Base-by-base conservation (phyloP, 2,888 invertebrate species). In the Drosophila percnosoma region DNA sequence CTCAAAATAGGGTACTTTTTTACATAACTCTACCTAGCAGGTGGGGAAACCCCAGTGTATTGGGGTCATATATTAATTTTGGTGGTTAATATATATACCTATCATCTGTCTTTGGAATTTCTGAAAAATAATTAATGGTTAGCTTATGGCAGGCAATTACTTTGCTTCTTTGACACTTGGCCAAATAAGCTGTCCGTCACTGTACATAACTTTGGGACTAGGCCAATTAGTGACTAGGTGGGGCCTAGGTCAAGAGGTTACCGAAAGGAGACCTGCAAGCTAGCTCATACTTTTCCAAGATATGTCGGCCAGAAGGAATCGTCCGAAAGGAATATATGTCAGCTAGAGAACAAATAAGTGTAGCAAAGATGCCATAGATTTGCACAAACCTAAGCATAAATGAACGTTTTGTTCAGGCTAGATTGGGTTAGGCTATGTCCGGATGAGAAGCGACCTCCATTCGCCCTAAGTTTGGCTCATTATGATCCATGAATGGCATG, bases 161-260 rank as follows among this genome's bases (percentile, higher is more conserved):
- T n/a, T n/a, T n/a, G n/a, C n/a, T n/a, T n/a, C n/a, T n/a, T n/a
- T n/a, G n/a, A n/a, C n/a, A n/a, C n/a, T n/a, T n/a, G n/a, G n/a
- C n/a, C n/a, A n/a, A n/a, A n/a, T n/a, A n/a, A n/a, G n/a, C n/a
- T n/a, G n/a, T n/a, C n/a, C n/a, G n/a, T n/a, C n/a, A n/a, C n/a
- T n/a, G n/a, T n/a, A n/a, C 62, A 55, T 57, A 21, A n/a, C n/a
- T 29, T 29, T 36, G 54, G 61, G 70, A 53, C 69, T 69, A 38
- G 68, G 69, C 53, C 70, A 69, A 69, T 68, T 53, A 53, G 10
- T 31, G 21, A 4, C 42, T 21, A 13, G 13, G 6, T 13, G 18
- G 10, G 21, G 21, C 57, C 15, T 68, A 68, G 68, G 61, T 69
- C 61, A 69, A 55, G 15, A 24, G 48, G 13, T 40, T 6, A 64